Evolutionary conservation across 2,888 invertebrate genomes (phyloP).

Genomic region (Neoscelio sp.): DNA sequence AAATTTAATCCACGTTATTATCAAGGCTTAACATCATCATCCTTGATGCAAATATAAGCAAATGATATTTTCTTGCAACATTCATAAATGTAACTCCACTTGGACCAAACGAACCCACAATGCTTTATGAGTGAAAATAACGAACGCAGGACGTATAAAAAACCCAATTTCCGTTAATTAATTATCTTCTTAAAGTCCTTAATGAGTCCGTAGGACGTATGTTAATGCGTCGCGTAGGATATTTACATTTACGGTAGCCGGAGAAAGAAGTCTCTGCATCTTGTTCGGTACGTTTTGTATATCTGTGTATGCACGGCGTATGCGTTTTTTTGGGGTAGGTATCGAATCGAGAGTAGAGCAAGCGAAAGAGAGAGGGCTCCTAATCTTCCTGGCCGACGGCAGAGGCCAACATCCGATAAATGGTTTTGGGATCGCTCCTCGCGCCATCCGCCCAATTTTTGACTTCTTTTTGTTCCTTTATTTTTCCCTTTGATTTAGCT

Average conservation of each 20-base stretch:
- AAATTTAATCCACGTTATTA: background rate
- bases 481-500: conserved; percentile 32
- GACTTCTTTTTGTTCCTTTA: conserved; percentile 28
- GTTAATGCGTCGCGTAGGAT: conserved; percentile 79
- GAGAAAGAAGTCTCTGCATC: conserved; percentile 70
- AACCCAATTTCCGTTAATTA: conserved; percentile 75
- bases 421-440: conserved; percentile 75
- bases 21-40: too few species aligned
- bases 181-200: conserved; percentile 80
- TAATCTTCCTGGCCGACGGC: conserved; percentile 71
- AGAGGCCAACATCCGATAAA: conserved; percentile 73
- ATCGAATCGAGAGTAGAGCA: conserved; percentile 57
- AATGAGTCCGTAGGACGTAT: conserved; percentile 81
- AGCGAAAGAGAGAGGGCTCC: conserved; percentile 51
- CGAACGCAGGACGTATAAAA: conserved; percentile 27
- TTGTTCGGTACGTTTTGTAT: conserved; percentile 68
- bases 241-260: conserved; percentile 81
- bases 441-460: conserved; percentile 49
- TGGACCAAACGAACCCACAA: background rate
- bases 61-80: conserved; percentile 11
- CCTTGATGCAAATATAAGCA: too few species aligned
- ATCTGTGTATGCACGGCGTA: conserved; percentile 62
- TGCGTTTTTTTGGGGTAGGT: conserved; percentile 47
- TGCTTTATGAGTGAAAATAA: conserved; percentile 50
- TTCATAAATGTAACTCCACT: background rate